Base-by-base conservation (phyloP, 2,113 vertebrate genomes). In the Merops nubicus region DNA sequence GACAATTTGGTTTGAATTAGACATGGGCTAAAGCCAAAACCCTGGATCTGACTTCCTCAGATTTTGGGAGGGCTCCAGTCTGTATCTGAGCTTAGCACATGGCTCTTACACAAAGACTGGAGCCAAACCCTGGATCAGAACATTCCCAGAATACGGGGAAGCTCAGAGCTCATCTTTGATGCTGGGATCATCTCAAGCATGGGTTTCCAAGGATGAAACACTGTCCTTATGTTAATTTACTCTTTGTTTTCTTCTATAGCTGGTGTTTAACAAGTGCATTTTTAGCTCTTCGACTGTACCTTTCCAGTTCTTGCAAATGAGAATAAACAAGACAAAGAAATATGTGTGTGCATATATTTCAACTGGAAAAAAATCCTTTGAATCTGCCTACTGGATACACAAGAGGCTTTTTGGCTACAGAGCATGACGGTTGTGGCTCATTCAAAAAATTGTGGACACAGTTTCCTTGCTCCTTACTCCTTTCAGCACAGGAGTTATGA, bases 1-100 rank as follows among this genome's bases (percentile, higher is more conserved):
- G 88, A 56, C 59, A 93, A 33, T 92, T 95, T 97, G 91, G 80
- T 95, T 93, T 91, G 91, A 96, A 94, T 95, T 97, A 96, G 77
- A 72, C 1, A 1, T 81, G 77, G 51, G 87, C 64, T 78, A 65
- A 92, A 94, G 94, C 88, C 93, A 96, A 96, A 97, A 85, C 68
- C 34, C 59, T 84, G 86, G 38, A 56, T 81, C 83, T 80, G 65
- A 97, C 70, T 96, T 96, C 92, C 95, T 96, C 85, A 63, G 83
- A 81, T 85, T 95, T 96, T 95, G 94, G 77, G 96, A 94, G 75
- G 86, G 25, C 56, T 94, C 91, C 95, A 94, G 84, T 80, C 70
- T 96, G 92, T 85, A 93, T 94, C 74, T 12, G 5, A 96, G 75
- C 47, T 90, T 50, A 95, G 70, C 85, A 70, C 69, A 89, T 81